These are phyloP conservation scores for Chionoecetes opilio DNA, from an alignment of 1,140 invertebrate genomes.

Conservation along the genomic window DNA sequence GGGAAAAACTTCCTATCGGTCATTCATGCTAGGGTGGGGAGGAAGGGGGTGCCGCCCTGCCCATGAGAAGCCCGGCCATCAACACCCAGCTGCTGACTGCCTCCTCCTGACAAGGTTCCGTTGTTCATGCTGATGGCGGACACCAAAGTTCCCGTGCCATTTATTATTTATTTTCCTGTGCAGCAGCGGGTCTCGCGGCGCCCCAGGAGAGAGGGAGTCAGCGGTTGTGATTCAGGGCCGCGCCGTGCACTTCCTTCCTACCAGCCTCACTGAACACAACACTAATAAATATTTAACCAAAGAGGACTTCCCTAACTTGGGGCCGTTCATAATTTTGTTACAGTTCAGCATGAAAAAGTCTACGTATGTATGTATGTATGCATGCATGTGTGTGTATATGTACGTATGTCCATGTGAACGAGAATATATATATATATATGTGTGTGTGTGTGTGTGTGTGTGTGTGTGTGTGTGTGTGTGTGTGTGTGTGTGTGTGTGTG, in stretches of 20 bases:
- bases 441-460: too few species aligned
- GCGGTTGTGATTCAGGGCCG: not conserved
- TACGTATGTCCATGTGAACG: too few species aligned
- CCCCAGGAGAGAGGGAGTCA: not conserved
- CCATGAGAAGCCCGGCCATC: not conserved
- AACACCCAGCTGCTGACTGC: not conserved
- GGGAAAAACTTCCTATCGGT: conserved; percentile 46
- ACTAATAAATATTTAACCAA: conserved; percentile 31
- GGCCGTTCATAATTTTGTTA: conserved; percentile 12
- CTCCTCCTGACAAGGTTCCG: not conserved
- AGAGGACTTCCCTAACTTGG: conserved; percentile 27
- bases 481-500: too few species aligned
- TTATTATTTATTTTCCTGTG: too few species aligned
- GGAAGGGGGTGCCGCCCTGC: not conserved
- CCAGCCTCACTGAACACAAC: not conserved
- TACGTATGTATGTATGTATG: too few species aligned
- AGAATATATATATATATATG: too few species aligned
- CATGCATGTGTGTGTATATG: too few species aligned
- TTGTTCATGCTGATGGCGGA: too few species aligned
- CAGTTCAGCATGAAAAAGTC: not conserved
- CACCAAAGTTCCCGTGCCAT: too few species aligned
- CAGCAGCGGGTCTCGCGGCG: not conserved
- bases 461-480: too few species aligned
- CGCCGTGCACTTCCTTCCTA: not conserved
- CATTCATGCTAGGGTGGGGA: not conserved